A percentile compares a stretch with the other conserved stretches of the same genome.
phyloP scores from a whole-genome alignment of 2,797 vertebrate species.

The Crocidura indochinensis region DNA sequence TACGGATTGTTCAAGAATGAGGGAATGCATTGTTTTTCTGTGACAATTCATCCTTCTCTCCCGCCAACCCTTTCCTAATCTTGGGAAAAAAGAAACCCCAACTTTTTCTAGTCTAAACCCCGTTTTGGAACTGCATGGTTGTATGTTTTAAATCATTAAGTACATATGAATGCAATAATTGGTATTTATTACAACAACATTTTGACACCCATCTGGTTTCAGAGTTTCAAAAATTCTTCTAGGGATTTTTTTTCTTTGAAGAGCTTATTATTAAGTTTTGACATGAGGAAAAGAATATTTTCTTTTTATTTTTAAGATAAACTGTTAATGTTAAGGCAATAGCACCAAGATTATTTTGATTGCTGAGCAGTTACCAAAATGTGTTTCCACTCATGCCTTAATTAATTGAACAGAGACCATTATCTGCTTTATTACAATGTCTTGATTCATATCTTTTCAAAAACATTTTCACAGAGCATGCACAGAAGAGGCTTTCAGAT shows the following conservation, averaged over 20 bases:
- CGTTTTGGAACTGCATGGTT: constrained; percentile 89
- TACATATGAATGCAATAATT: constrained; percentile 89
- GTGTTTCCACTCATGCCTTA: constrained; percentile 86
- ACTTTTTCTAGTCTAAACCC: constrained; percentile 86
- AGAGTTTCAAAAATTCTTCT: constrained; percentile 88
- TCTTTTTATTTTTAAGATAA: constrained; percentile 88
- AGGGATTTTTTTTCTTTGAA: constrained; percentile 87
- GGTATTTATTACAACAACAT: constrained; percentile 90
- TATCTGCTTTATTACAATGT: constrained; percentile 89
- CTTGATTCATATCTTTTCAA: constrained; percentile 96
- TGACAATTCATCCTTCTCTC: constrained; percentile 78
- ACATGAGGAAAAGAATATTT: constrained; percentile 86
- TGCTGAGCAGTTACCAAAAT: constrained; percentile 86
- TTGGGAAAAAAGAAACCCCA: constrained; percentile 86
- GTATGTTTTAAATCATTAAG: constrained; percentile 90
- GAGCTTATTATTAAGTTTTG: constrained; percentile 88
- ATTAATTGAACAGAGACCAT: constrained; percentile 85
- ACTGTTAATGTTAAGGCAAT: constrained; percentile 86
- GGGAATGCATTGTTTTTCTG: neutral
- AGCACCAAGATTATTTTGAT: constrained; percentile 88
- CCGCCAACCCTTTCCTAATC: constrained; percentile 75
- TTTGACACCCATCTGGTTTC: constrained; percentile 89
- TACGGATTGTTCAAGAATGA: constrained; percentile 56
- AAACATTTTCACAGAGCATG: constrained; percentile 96
- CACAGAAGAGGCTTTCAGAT: constrained; percentile 94